Conservation (phyloP, 2,113 vertebrate genomes). For the Pseudonaja textilis region DNA sequence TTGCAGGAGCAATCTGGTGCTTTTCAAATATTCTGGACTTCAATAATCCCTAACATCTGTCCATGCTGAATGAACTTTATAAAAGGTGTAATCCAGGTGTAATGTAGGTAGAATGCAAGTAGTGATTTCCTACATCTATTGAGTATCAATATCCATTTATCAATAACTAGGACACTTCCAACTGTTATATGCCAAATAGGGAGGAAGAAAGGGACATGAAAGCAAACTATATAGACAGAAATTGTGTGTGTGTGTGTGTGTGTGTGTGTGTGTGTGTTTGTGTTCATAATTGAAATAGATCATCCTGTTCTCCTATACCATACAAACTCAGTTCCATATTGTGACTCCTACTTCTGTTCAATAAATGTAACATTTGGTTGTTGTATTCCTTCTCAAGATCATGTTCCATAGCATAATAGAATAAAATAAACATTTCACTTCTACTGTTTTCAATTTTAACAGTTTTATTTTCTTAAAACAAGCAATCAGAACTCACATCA, state of each 20-base stretch:
- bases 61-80: neutral
- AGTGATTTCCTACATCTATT: neutral
- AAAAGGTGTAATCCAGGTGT: neutral
- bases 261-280: neutral
- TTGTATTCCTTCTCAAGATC: neutral
- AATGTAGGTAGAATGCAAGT: neutral
- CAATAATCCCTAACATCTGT: neutral
- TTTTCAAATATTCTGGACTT: neutral
- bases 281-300: neutral
- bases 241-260: neutral
- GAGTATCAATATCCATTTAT: neutral
- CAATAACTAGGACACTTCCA: neutral
- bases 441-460: neutral
- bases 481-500: neutral
- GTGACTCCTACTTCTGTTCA: neutral
- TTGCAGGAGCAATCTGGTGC: neutral
- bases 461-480: neutral
- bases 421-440: neutral
- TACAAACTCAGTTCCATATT: neutral
- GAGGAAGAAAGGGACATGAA: neutral
- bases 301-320: neutral
- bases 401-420: neutral
- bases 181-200: neutral
- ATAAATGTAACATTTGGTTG: neutral
- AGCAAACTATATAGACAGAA: neutral